Evolutionary conservation across 2,113 vertebrate genomes (phyloP), one percentile per base, ranked within the genome.

Genomic region (Chloebia gouldiae): DNA sequence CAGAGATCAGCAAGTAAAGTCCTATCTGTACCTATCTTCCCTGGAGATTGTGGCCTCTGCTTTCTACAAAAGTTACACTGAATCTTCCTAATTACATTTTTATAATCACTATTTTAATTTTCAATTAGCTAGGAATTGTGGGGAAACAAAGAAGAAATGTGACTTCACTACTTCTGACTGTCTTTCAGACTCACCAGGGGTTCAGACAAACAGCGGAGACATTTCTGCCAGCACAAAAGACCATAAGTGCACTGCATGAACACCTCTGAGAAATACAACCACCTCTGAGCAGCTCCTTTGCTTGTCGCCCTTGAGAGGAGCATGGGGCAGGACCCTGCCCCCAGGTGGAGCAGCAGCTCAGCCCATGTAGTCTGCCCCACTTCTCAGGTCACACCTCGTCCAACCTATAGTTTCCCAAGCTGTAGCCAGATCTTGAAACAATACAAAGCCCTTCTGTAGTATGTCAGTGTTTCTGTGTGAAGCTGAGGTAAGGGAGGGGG

Each of bases 281-380:
- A 21, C 27, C n/a, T 75, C 33, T 3, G 4, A 33, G 18, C 14
- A 0, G 0, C n/a, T 70, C 21, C 60, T 59, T 73, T 7, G 4
- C 60, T 60, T 0, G 0, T 4, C 0, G 0, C 13, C 65, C 10
- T 11, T 8, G 18, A 44, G 42, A 1, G 5, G 24, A 42, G 12
- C 2, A 0, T 5, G 25, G 37, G 37, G 27, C 23, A 33, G 27
- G 33, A 47, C 28, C 7, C 30, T n/a, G 24, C 27, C 49, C 56
- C 18, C 3, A 2, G 33, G 5, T 0, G 13, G 25, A 71, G 42
- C 27, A 54, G 37, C 42, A 84, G 27, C 47, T 47, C 47, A 45
- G 13, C 14, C 63, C 1, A 0, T 10, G 15, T 1, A 3, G n/a
- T 45, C 40, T 28, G 24, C 21, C 25, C 16, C 1, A 1, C 17